A percentile compares a stretch with the other conserved stretches of the same genome.
These are phyloP conservation scores for Trididemnum clinides DNA, from an alignment of 23 tunicate genomes.

Conservation along the genomic window DNA sequence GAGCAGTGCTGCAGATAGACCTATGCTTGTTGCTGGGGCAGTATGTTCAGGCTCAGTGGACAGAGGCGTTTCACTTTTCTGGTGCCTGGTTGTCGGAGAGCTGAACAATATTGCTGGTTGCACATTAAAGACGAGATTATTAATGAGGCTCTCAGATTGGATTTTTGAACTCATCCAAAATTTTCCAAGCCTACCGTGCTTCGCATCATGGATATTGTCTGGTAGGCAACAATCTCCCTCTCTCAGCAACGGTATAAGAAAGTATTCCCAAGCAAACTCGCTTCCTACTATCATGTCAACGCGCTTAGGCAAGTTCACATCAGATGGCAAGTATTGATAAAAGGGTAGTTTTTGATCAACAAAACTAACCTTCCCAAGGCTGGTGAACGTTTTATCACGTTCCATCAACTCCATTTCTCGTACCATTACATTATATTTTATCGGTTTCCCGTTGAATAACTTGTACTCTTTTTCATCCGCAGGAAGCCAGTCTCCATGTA, in stretches of 20 bases:
- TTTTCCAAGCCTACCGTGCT: not conserved
- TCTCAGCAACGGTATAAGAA: not conserved
- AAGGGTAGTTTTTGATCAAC: not conserved
- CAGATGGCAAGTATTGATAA: not conserved
- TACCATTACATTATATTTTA: not conserved
- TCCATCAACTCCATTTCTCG: not conserved
- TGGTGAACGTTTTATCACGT: not conserved
- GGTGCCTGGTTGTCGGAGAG: not conserved
- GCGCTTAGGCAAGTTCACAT: not conserved
- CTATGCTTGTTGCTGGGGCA: too few relatives aligned
- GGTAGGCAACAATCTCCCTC: not conserved
- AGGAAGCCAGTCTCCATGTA: not conserved
- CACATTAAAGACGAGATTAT: too few relatives aligned
- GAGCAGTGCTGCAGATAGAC: too few relatives aligned
- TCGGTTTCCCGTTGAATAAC: not conserved
- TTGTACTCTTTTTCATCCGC: not conserved
- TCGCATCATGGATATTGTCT: not conserved
- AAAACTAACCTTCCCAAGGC: not conserved
- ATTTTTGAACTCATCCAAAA: not conserved
- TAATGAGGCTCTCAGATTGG: not conserved
- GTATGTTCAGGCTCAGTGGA: too few relatives aligned
- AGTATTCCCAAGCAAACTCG: not conserved
- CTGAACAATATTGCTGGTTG: too few relatives aligned
- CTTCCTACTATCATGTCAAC: not conserved
- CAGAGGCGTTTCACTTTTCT: not conserved